Conservation (phyloP, 2,113 vertebrate genomes). For the Pollimyrus isidori region DNA sequence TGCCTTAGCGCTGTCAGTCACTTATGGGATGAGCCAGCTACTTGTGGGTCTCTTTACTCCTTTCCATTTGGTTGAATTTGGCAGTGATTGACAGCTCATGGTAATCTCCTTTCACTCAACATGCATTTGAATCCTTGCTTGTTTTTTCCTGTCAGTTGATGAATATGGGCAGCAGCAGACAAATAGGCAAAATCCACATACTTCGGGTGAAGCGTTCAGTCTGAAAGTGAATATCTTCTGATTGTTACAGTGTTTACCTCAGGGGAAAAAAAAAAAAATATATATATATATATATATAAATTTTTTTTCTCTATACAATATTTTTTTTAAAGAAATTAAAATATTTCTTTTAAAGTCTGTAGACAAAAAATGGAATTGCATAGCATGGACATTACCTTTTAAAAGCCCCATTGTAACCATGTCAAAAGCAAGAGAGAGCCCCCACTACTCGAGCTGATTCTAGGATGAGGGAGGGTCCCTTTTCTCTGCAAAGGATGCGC, state of each 20-base stretch:
- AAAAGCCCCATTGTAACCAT: background rate
- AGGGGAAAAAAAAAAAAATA: background rate
- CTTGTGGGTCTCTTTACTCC: background rate
- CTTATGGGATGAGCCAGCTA: background rate
- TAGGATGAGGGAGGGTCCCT: background rate
- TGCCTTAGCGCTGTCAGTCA: background rate
- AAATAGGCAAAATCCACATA: background rate
- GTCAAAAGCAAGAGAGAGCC: background rate
- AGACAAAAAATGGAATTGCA: background rate
- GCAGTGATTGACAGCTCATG: background rate
- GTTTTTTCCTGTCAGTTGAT: background rate
- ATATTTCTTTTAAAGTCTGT: background rate
- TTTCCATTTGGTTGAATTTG: background rate
- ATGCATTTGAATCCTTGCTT: background rate
- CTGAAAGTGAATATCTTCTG: background rate
- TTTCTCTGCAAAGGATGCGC: background rate
- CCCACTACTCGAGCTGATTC: background rate
- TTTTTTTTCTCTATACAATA: background rate
- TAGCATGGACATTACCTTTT: background rate
- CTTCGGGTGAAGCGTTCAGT: background rate
- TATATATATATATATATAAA: too few species aligned
- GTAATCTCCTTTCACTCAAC: background rate
- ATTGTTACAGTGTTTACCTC: background rate
- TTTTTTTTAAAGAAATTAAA: background rate
- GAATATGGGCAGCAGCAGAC: background rate